Conservation (phyloP, 2,888 invertebrate genomes). For the Pharmacophagus antenor region DNA sequence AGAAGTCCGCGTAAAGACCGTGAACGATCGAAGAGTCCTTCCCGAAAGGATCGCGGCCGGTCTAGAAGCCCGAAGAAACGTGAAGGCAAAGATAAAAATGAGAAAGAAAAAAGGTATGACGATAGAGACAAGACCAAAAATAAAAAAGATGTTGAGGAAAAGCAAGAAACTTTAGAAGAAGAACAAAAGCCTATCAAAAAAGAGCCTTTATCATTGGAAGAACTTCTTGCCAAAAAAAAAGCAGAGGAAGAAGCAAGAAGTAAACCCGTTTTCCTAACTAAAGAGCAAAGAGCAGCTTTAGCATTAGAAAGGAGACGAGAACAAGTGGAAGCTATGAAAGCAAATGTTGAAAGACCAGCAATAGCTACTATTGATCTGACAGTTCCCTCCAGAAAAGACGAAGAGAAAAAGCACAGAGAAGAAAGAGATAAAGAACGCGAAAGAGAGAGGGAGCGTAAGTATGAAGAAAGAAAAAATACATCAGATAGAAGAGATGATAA, state of each 20-base stretch:
- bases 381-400: constrained; percentile 74
- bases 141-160: constrained; percentile 61
- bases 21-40: constrained; percentile 48
- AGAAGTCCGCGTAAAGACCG: constrained; percentile 51
- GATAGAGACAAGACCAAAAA: constrained; percentile 68
- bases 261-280: constrained; percentile 98
- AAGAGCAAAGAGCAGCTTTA: constrained; percentile 95
- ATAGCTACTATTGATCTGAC: constrained; percentile 72
- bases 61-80: constrained; percentile 69
- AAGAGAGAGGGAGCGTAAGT: constrained; percentile 69
- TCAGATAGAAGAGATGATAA: constrained; percentile 73
- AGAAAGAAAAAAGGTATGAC: constrained; percentile 55
- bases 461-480: constrained; percentile 76
- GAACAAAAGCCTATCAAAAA: constrained; percentile 64
- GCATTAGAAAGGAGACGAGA: constrained; percentile 94
- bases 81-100: constrained; percentile 51
- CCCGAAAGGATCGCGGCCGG: constrained; percentile 56
- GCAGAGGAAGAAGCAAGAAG: constrained; percentile 96
- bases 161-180: constrained; percentile 63
- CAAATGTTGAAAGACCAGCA: constrained; percentile 78
- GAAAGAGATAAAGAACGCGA: constrained; percentile 77
- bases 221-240: constrained; percentile 96
- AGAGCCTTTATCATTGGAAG: constrained; percentile 97
- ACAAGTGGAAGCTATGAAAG: constrained; percentile 91
- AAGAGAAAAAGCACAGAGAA: constrained; percentile 63